Percentiles rank a stretch among this genome's conserved stretches.
Conservation (phyloP, 2,113 vertebrate genomes). For the Euleptes europaea region DNA sequence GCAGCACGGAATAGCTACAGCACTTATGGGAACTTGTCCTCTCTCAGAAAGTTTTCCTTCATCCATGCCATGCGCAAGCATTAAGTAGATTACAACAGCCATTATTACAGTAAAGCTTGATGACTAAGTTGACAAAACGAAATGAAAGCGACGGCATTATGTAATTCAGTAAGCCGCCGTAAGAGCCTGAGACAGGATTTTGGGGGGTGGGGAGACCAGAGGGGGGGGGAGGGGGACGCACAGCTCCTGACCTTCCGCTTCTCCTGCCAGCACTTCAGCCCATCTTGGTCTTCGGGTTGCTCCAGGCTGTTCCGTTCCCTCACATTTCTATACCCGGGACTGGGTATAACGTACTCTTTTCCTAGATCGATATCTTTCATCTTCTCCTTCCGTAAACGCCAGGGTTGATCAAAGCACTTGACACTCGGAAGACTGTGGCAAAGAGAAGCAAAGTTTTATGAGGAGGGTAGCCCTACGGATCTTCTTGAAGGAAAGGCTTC, state of each 20-base stretch:
- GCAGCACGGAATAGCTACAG: not conserved
- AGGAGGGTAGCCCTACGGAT: not conserved
- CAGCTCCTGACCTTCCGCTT: conserved; percentile 73
- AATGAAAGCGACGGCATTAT: not conserved
- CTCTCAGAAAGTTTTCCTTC: too few species aligned
- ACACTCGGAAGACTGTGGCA: conserved; percentile 24
- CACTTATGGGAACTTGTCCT: not conserved
- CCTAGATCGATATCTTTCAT: conserved; percentile 93
- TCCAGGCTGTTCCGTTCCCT: conserved; percentile 69
- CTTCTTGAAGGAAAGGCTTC: not conserved
- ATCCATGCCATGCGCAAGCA: not conserved
- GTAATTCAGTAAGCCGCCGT: conserved; percentile 5
- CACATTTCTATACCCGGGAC: conserved; percentile 81
- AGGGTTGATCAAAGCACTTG: conserved; percentile 60
- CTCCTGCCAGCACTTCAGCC: conserved; percentile 70
- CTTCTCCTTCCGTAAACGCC: conserved; percentile 73
- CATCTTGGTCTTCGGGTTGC: conserved; percentile 71
- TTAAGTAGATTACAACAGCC: conserved; percentile 12
- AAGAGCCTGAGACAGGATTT: not conserved
- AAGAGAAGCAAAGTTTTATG: not conserved
- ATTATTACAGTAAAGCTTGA: not conserved
- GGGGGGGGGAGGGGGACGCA: not conserved
- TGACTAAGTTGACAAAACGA: conserved; percentile 35
- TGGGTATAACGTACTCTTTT: conserved; percentile 85
- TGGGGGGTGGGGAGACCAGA: not conserved